A percentile compares a stretch with the other conserved stretches of the same genome.
phyloP scores from a whole-genome alignment of 2,888 invertebrate species.

The Lutraria lutraria region DNA sequence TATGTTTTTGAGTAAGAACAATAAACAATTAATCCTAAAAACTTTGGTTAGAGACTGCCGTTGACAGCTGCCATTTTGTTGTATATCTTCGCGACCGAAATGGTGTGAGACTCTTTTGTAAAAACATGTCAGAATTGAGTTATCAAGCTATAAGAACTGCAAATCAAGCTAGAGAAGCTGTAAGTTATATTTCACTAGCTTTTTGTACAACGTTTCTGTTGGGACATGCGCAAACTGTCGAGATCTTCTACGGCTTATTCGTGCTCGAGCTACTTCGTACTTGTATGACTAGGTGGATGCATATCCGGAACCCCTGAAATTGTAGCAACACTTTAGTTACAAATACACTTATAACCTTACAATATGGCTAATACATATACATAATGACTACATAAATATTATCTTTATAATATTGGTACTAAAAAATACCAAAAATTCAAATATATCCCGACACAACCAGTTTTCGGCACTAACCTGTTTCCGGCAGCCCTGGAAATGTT shows the following conservation, averaged over 20 bases:
- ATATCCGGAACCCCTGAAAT: not conserved
- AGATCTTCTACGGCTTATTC: not conserved
- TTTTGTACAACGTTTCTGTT: not conserved
- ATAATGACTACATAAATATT: no score
- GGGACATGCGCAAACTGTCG: not conserved
- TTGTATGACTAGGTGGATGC: not conserved
- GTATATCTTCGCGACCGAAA: constrained; percentile 81
- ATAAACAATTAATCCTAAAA: not conserved
- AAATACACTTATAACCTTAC: no score
- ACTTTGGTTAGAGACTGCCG: constrained; percentile 56
- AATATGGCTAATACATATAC: no score
- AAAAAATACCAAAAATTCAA: no score
- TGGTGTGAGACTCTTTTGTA: constrained; percentile 18
- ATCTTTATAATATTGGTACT: no score
- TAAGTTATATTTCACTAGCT: constrained; percentile 66
- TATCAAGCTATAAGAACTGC: constrained; percentile 86
- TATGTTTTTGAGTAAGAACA: not conserved
- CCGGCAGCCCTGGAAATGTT: no score
- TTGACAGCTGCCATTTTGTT: constrained; percentile 77
- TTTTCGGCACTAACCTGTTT: no score
- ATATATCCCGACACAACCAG: no score
- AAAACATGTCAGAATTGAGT: constrained; percentile 83
- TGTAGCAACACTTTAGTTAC: no score
- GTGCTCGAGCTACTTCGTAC: constrained; percentile 8
- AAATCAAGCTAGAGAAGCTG: constrained; percentile 86